Base-by-base conservation (phyloP, 1,140 invertebrate species). In the Heliconius melpomene region DNA sequence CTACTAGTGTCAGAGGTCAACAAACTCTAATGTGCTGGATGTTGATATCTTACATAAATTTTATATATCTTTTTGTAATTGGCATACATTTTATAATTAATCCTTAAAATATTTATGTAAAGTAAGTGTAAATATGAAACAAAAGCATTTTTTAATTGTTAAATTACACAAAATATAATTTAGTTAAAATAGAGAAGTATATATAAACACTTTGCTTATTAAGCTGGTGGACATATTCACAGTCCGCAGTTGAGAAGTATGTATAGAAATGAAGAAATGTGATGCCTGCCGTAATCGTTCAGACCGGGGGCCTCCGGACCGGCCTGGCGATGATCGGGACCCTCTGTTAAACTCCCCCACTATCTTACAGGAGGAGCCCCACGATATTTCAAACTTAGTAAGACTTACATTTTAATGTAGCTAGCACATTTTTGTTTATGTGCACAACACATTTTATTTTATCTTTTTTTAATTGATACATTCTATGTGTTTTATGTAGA, bases 191-290 rank as follows among this genome's bases (percentile, higher is more conserved):
- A 66, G 11, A 79, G n/a, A 75, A 79, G 57, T 54, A 72, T 57
- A 57, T 38, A 75, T 52, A 70, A 71, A 46, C 32, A 72, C 74
- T 81, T 75, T 72, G 73, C 71, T 81, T 79, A 82, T 73, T 75
- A 78, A 78, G 40, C 77, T 79, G 77, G 54, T 76, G 80, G 90
- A 90, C 86, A 79, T 83, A 87, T 91, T 87, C 82, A 87, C 90
- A 92, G 92, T 92, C 89, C 89, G 85, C 86, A 88, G 86, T 88
- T 91, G 78, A 90, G 91, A 92, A 93, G 89, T 92, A 93, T 94
- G 93, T 92, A 83, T 93, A 94, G 90, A 89, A 88, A 93, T 93
- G 93, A 94, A 92, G 91, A 92, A 86, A 92, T 91, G 90, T 86
- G 89, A 92, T 85, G 90, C 86, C 81, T 89, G 90, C 89, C 88